Percentiles rank a stretch among this genome's conserved stretches.
phyloP scores from a whole-genome alignment of 64 coral and sea anemone species.

The Catalaphyllia jardinei region DNA sequence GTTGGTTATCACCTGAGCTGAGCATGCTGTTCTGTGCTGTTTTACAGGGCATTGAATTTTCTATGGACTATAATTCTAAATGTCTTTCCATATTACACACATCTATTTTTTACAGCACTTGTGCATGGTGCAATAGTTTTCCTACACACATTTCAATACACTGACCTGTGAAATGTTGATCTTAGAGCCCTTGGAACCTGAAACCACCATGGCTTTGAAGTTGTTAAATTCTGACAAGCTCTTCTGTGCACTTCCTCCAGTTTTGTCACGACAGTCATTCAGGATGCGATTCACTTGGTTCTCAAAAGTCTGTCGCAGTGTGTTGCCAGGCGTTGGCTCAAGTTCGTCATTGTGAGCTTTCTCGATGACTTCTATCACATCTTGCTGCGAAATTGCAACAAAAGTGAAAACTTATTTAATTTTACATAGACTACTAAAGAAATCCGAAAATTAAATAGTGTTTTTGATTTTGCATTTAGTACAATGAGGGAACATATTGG shows the following conservation, averaged over 20 bases:
- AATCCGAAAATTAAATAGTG: too few relatives aligned
- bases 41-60: too few relatives aligned
- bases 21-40: too few relatives aligned
- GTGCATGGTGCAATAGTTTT: too few relatives aligned
- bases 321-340: slow-evolving; percentile 98
- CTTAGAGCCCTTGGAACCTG: slow-evolving; percentile 97
- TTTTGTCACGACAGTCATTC: slow-evolving; percentile 99
- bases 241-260: slow-evolving; percentile 98
- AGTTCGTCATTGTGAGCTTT: slow-evolving; percentile 95
- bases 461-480: too few relatives aligned
- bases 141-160: neutral
- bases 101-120: too few relatives aligned
- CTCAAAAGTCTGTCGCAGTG: slow-evolving; percentile 97
- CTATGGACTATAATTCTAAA: too few relatives aligned
- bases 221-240: slow-evolving; percentile 99
- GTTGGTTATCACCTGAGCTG: too few relatives aligned
- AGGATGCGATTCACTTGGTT: slow-evolving; percentile 98
- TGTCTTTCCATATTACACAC: too few relatives aligned
- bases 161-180: slow-evolving; percentile 99
- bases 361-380: slow-evolving; percentile 99
- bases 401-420: neutral
- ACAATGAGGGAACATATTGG: neutral
- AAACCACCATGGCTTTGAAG: slow-evolving; percentile 99
- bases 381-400: slow-evolving; percentile 52
- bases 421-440: too few relatives aligned